These are phyloP conservation scores for Schizotus pectinicornis DNA, from an alignment of 2,888 invertebrate genomes.

Conservation along the genomic window DNA sequence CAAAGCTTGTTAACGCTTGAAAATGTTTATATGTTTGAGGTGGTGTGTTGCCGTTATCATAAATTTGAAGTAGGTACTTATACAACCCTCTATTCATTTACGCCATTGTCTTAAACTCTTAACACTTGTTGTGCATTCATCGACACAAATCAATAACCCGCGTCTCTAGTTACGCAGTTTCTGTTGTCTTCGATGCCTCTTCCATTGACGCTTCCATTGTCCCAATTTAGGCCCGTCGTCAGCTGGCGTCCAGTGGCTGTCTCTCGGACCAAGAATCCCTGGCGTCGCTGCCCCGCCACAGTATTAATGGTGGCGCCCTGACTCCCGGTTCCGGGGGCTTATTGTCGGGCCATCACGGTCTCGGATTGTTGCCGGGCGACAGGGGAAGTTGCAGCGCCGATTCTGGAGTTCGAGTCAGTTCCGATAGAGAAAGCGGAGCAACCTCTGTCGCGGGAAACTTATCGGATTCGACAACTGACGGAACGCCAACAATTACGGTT, in stretches of 20 bases:
- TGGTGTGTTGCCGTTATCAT: too few species aligned
- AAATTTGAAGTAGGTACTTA: too few species aligned
- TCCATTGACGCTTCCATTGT: background rate
- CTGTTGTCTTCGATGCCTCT: background rate
- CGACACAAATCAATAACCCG: too few species aligned
- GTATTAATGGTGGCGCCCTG: slow-evolving; percentile 68
- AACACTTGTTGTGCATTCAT: too few species aligned
- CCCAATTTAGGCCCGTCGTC: slow-evolving; percentile 68
- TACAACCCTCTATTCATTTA: too few species aligned
- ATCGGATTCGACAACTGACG: slow-evolving; percentile 80
- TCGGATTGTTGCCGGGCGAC: slow-evolving; percentile 66
- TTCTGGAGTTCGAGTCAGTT: slow-evolving; percentile 83
- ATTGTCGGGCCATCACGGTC: slow-evolving; percentile 60
- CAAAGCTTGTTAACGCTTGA: too few species aligned
- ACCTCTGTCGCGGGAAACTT: slow-evolving; percentile 84
- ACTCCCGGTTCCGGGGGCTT: slow-evolving; percentile 65
- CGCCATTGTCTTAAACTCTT: too few species aligned
- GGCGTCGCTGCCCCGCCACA: slow-evolving; percentile 69
- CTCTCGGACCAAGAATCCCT: slow-evolving; percentile 82
- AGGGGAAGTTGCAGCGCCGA: slow-evolving; percentile 87
- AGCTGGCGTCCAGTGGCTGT: slow-evolving; percentile 78
- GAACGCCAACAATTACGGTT: slow-evolving; percentile 66
- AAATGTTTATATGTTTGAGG: too few species aligned
- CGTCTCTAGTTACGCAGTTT: too few species aligned
- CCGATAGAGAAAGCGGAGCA: slow-evolving; percentile 80